Base-by-base conservation (phyloP, 1,140 invertebrate genomes). In the Semibalanus balanoides region DNA sequence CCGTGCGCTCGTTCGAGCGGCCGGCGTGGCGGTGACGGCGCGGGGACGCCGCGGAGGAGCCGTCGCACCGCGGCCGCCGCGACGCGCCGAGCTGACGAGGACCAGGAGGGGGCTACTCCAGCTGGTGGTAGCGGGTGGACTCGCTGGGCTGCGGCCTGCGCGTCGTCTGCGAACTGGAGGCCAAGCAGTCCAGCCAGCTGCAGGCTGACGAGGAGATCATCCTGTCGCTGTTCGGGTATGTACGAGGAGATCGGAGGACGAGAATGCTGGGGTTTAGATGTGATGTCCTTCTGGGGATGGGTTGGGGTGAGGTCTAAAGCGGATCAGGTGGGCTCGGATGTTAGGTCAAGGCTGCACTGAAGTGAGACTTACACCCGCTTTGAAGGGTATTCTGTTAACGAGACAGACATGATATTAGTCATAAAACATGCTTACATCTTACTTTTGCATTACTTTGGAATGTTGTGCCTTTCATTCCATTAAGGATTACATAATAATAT, bases 151-250 rank as follows among this genome's bases (percentile, higher is more conserved):
- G 82, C 76, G 82, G 82, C 40, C 75, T 81, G 77, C 74, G 80
- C 30, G 79, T 82, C 30, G 79, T 82, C 28, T 82, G 82, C 76
- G 82, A 82, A 74, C 75, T 82, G 70, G 78, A 80, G 28, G 79
- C 81, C 71, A 77, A 78, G 0, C 74, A 79, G 27, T 76, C 78
- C 70, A 31, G 76, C 25, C 35, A 70, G 11, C 76, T 82, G 29
- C 40, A 30, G 22, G 78, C 78, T 7, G 80, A 81, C 73, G 82
- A 82, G 75, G 79, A 78, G 73, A 78, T 82, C 73, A 82, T 82
- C 35, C 77, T 82, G 72, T 79, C 78, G 28, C 76, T 82, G 40
- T 82, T 82, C 78, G 80, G 81, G 80, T 81, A 74, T 3, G 51
- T 64, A 1, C n/a, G n/a, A n/a, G n/a, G n/a, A n/a, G 51, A 14